These are phyloP conservation scores for Saxidomus purpurata DNA, from an alignment of 1,140 invertebrate genomes.

Conservation along the genomic window DNA sequence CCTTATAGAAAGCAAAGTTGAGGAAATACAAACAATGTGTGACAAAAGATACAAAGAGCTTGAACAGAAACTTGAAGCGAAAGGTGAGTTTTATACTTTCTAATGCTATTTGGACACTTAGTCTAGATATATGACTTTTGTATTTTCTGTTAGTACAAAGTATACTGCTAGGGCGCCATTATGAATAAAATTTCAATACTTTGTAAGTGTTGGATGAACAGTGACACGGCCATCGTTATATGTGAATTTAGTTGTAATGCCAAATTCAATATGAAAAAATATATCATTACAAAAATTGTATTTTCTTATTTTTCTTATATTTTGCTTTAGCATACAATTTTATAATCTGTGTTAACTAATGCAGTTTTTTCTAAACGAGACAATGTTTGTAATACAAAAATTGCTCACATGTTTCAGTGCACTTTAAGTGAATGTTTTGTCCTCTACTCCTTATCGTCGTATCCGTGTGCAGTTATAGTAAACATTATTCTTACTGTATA, in stretches of 20 bases:
- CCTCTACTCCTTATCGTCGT: no score
- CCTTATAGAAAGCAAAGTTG: not conserved
- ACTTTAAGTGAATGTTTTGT: no score
- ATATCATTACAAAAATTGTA: no score
- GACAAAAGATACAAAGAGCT: not conserved
- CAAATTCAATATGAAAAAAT: no score
- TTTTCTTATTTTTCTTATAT: no score
- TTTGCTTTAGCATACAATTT: no score
- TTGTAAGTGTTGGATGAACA: not conserved
- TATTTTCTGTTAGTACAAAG: not conserved
- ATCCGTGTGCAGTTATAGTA: no score
- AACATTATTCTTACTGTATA: no score
- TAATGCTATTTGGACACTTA: not conserved
- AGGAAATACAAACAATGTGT: not conserved
- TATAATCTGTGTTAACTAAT: no score
- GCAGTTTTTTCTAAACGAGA: no score
- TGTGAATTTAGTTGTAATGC: not conserved
- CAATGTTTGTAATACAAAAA: no score
- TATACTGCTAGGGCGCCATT: not conserved
- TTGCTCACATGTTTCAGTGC: no score
- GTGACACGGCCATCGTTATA: not conserved
- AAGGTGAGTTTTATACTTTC: not conserved
- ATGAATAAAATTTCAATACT: not conserved
- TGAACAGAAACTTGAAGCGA: not conserved
- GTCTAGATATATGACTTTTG: not conserved